Evolutionary conservation across 2,113 vertebrate genomes (phyloP).

Genomic region (Bettongia penicillata): DNA sequence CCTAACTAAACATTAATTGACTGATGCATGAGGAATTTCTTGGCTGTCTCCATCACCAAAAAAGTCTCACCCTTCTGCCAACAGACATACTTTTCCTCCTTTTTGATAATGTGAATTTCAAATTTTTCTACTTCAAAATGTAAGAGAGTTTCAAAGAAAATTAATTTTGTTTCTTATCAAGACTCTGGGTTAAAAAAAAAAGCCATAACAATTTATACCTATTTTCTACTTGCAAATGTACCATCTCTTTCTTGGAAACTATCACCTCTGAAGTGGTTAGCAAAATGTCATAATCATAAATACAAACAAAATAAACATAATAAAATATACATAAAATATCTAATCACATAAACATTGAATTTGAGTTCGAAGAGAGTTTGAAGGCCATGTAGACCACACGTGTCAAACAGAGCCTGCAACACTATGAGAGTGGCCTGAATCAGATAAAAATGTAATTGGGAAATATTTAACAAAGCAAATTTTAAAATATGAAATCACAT

Average conservation of each 20-base stretch:
- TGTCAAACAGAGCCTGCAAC: background rate
- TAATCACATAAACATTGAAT: background rate
- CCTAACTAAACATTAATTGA: background rate
- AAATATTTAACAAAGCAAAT: background rate
- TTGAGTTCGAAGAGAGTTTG: background rate
- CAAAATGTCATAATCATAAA: background rate
- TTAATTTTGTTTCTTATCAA: background rate
- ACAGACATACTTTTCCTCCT: background rate
- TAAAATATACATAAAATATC: too few relatives aligned
- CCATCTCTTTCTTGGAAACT: constrained; percentile 9
- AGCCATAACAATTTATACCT: background rate
- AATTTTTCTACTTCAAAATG: background rate
- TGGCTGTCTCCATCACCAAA: background rate
- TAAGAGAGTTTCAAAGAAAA: background rate
- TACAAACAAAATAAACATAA: too few relatives aligned
- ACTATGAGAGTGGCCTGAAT: background rate
- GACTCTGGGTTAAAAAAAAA: constrained; percentile 5
- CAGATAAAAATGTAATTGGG: background rate
- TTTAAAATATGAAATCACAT: background rate
- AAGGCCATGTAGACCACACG: background rate
- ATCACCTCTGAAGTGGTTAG: background rate
- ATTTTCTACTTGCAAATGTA: background rate
- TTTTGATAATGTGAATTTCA: background rate
- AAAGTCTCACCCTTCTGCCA: background rate
- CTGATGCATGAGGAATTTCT: background rate